These are phyloP conservation scores for Pampusana beccarii DNA, from an alignment of 2,113 vertebrate genomes.

Conservation along the genomic window DNA sequence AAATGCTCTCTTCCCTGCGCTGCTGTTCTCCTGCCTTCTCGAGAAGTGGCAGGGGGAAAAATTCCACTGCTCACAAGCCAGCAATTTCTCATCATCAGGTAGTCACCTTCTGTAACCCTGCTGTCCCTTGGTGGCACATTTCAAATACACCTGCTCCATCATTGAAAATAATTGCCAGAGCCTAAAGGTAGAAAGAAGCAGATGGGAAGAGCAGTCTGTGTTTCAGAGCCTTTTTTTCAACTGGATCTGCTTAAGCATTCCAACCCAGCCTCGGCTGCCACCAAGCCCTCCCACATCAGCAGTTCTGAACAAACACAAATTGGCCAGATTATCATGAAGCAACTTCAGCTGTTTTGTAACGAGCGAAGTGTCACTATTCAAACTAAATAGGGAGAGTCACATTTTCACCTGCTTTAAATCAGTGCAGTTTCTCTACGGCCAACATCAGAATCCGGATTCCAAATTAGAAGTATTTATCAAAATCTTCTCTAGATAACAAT, in stretches of 20 bases:
- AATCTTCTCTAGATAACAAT: background rate
- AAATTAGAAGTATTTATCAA: background rate
- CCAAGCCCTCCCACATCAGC: conserved; percentile 25
- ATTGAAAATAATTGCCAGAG: background rate
- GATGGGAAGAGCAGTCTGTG: background rate
- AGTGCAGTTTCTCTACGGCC: background rate
- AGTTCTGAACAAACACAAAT: conserved; percentile 35
- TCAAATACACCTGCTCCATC: conserved; percentile 13
- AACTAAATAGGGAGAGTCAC: background rate
- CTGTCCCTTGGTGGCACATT: background rate
- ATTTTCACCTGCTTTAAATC: conserved; percentile 4
- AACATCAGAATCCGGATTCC: background rate
- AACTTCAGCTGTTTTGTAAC: conserved; percentile 38
- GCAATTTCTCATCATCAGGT: background rate
- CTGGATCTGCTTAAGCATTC: conserved; percentile 35
- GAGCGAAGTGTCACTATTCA: background rate
- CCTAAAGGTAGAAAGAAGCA: background rate
- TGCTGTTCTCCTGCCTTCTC: background rate
- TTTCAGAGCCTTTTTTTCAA: background rate
- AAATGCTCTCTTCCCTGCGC: background rate
- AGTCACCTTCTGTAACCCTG: background rate
- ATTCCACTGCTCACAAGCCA: background rate
- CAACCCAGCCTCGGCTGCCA: conserved; percentile 23
- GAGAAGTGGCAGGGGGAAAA: background rate
- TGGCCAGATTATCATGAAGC: conserved; percentile 38